These are phyloP conservation scores for Alaudala cheleensis DNA, from an alignment of 2,113 vertebrate species.

Conservation along the genomic window DNA sequence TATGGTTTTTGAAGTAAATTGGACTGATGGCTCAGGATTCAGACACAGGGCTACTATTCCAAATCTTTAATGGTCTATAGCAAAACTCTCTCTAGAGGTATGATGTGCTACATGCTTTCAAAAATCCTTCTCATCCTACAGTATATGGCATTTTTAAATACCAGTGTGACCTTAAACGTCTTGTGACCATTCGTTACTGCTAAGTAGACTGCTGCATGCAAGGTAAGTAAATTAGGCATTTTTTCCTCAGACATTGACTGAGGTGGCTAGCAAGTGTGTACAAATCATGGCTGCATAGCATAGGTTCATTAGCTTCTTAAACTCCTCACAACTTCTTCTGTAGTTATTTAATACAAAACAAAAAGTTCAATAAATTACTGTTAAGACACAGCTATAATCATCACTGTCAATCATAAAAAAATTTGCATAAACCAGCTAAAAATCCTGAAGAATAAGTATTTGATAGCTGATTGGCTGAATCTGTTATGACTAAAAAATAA, in stretches of 20 bases:
- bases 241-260: background rate
- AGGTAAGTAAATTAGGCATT: background rate
- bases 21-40: background rate
- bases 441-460: background rate
- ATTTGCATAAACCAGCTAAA: background rate
- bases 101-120: background rate
- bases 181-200: background rate
- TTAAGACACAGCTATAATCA: background rate
- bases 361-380: conserved; percentile 4
- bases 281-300: background rate
- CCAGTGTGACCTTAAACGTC: background rate
- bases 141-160: background rate
- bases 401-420: background rate
- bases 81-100: background rate
- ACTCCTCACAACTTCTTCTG: background rate
- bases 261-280: background rate
- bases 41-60: background rate
- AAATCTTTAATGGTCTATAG: background rate
- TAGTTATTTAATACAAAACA: conserved; percentile 10
- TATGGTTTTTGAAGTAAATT: background rate
- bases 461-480: background rate
- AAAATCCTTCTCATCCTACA: background rate
- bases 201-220: background rate
- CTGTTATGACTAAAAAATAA: background rate
- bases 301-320: conserved; percentile 4